These are phyloP conservation scores for Galbula dea DNA, from an alignment of 2,113 vertebrate species.

Conservation along the genomic window DNA sequence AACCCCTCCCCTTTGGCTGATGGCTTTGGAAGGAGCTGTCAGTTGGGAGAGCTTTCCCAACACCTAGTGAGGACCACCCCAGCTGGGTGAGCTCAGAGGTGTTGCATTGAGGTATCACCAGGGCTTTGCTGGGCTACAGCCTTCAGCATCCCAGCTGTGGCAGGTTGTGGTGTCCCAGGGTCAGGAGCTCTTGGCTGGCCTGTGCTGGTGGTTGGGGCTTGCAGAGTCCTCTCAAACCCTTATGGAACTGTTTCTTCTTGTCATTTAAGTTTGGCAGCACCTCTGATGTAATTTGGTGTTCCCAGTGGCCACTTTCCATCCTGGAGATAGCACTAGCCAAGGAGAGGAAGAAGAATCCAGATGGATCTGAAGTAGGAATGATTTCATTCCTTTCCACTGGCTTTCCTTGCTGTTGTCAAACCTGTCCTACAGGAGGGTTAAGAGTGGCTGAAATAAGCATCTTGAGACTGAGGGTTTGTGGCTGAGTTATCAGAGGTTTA, in stretches of 20 bases:
- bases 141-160: neutral
- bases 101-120: neutral
- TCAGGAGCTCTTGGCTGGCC: neutral
- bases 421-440: neutral
- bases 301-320: neutral
- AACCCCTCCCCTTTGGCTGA: neutral
- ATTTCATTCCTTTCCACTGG: neutral
- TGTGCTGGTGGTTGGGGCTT: fast-evolving
- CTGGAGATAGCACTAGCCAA: neutral
- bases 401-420: neutral
- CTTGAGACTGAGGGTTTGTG: neutral
- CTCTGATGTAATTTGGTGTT: conserved; percentile 11
- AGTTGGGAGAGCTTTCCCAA: neutral
- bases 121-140: fast-evolving
- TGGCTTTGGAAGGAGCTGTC: neutral
- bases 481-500: neutral
- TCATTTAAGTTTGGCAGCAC: neutral
- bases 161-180: neutral
- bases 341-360: neutral
- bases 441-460: neutral
- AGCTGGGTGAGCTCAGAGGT: neutral
- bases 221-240: neutral
- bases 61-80: neutral
- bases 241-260: neutral
- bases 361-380: neutral